Evolutionary conservation across 2,888 invertebrate species (phyloP), one percentile per base, ranked within the genome.

Genomic region (Dolichomitus sp.): DNA sequence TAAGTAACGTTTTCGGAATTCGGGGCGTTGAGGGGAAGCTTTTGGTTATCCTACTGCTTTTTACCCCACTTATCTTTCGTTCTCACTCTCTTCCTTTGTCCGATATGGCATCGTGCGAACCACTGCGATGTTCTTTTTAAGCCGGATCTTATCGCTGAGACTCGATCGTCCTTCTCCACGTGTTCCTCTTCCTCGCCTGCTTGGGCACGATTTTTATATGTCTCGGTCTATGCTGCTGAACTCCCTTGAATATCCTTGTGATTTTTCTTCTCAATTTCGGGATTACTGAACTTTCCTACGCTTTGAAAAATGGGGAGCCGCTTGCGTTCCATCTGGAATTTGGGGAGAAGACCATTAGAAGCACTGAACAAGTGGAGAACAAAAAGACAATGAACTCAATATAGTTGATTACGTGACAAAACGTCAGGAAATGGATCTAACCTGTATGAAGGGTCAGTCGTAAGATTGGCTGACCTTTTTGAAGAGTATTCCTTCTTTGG

Each of bases 1-100:
- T 7, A 52, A 12, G 50, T 30, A 45, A 75, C 54, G 40, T 57
- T 17, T 45, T 72, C 42, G 50, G 61, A 68, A 73, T 73, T 81
- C 40, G 11, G 12, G 11, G 59, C 42, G 61, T 14, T 14, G 17
- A 19, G 57, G 23, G 54, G 27, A 27, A 27, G 54, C 57, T 57
- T 30, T 12, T 14, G 14, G 12, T n/a, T 27, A 19, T 19, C 37
- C 37, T 37, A 2, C 40, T 19, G 40, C n/a, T 17, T 61, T 61
- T 33, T 59, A 11, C 12, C 17, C 17, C 61, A 52, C 30, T 54
- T 12, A 1, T 57, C 52, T 42, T 9, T 37, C 17, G 27, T 57
- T 45, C 9, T 57, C 45, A 33, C 48, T 30, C 3, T 42, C 59
- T 52, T 68, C 37, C 61, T 69, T 61, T 68, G 52, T 52, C 52